A percentile compares a stretch with the other conserved stretches of the same genome.
These are phyloP conservation scores for Aviceda subcristata DNA, from an alignment of 2,113 vertebrate genomes.

Conservation along the genomic window DNA sequence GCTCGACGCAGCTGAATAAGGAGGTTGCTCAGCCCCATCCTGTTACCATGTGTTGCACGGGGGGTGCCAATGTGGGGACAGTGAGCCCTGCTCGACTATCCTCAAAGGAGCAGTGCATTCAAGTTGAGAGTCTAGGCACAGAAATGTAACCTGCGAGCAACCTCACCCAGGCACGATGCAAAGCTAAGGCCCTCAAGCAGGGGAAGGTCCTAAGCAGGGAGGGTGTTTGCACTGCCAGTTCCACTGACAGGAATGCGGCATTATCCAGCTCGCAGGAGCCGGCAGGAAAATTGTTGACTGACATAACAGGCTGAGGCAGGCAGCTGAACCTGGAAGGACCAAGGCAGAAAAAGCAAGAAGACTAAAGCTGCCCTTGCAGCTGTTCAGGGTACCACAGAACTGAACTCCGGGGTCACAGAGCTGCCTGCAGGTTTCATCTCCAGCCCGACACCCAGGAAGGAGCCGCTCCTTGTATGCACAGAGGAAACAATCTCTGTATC, in stretches of 20 bases:
- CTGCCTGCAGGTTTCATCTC: neutral
- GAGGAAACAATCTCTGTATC: neutral
- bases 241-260: neutral
- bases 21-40: neutral
- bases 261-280: neutral
- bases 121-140: neutral
- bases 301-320: neutral
- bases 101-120: neutral
- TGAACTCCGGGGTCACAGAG: neutral
- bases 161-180: neutral
- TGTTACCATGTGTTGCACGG: neutral
- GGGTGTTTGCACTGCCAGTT: neutral
- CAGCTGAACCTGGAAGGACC: neutral
- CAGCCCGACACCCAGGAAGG: neutral
- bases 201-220: neutral
- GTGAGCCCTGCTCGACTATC: accelerated
- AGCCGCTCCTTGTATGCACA: neutral
- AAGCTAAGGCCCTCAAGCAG: neutral
- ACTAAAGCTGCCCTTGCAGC: neutral
- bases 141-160: neutral
- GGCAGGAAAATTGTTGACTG: neutral
- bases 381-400: neutral
- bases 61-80: neutral
- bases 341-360: neutral
- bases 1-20: neutral